Evolutionary conservation across 2,888 invertebrate genomes (phyloP).

Genomic region (Strigamia maritima): DNA sequence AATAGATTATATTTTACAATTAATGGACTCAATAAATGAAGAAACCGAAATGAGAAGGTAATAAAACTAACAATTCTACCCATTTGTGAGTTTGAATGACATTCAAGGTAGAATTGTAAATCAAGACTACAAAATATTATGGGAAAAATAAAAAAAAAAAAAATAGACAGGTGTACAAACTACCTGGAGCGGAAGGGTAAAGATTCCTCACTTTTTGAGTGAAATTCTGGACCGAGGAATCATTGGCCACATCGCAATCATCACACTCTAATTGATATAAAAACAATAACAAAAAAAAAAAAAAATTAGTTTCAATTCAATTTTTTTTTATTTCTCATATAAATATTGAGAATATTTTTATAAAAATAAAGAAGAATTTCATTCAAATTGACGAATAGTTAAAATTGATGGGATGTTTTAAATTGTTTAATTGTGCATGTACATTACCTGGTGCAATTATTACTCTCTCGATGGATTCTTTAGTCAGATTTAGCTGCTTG

Average conservation of each 20-base stretch:
- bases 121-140: not conserved
- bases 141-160: not conserved
- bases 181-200: not conserved
- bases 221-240: not conserved
- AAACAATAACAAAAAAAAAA: not conserved
- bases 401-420: not conserved
- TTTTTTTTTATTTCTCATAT: no score
- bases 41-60: not conserved
- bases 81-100: no score
- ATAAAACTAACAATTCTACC: not conserved
- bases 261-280: not conserved
- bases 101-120: no score
- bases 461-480: not conserved
- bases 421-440: not conserved
- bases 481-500: not conserved
- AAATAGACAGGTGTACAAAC: not conserved
- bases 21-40: not conserved
- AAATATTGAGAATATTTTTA: no score
- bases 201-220: conserved; percentile 29
- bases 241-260: not conserved
- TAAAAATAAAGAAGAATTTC: not conserved
- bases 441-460: conserved; percentile 16
- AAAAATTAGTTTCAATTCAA: not conserved
- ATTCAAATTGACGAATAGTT: not conserved
- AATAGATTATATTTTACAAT: not conserved